Evolutionary conservation across 2,113 vertebrate species (phyloP), one percentile per base, ranked within the genome.

Genomic region (Plectropomus leopardus): DNA sequence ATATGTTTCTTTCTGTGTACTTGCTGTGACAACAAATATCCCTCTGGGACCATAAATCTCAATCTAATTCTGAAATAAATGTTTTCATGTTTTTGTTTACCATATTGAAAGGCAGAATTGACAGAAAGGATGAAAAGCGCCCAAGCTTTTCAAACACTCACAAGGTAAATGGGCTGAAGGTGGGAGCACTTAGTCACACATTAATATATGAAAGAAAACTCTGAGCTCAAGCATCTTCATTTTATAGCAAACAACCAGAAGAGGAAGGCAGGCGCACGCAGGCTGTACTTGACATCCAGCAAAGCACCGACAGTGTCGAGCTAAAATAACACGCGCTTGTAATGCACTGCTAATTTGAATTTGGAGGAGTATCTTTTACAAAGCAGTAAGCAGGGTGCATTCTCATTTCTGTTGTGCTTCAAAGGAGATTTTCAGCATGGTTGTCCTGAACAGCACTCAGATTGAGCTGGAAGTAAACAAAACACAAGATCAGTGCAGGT

Each of bases 301-400:
- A 19, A 63, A 68, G 57, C n/a, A 16, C 53, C 28, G 19, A 32
- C 53, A 26, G 47, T 4, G 6, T 51, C 3, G 7, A 23, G 42
- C 32, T 45, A 21, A 24, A 63, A 63, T 40, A 26, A 44, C 24
- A 74, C 0, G 6, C 0, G 1, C 34, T 36, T 59, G 66, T 82
- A 79, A 78, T 53, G 58, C 66, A 34, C 11, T 55, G 61, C 50
- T 54, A 59, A 82, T 80, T 76, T 53, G 26, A 76, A 79, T 5
- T 23, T 44, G 7, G 67, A 60, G 32, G 32, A 40, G 36, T 32
- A 4, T 24, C 40, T 71, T 34, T 34, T 23, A 11, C 24, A 65
- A 76, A 81, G 54, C 11, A 3, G 1, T 42, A 23, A 69, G 30
- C 19, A n/a, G 26, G 44, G 28, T 36, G 42, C 16, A 17, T 73